These are phyloP conservation scores for Myocastor coypus DNA, from an alignment of 2,113 vertebrate genomes.

Conservation along the genomic window DNA sequence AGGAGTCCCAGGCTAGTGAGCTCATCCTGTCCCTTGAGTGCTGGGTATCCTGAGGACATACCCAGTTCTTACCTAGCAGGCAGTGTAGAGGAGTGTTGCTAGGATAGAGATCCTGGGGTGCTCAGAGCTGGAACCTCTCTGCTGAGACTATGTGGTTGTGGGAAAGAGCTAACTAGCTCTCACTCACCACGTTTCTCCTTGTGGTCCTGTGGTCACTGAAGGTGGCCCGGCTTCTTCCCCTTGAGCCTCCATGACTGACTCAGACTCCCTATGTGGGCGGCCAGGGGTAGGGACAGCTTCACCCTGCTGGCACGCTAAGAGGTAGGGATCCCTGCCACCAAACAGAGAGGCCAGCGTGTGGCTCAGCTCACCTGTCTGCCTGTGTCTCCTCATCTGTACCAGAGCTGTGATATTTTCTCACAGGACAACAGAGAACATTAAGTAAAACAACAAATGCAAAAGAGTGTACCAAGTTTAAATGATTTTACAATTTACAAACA, in stretches of 20 bases:
- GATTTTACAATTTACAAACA: background rate
- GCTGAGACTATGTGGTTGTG: background rate
- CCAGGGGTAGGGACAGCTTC: background rate
- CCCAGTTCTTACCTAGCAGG: background rate
- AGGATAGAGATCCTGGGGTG: background rate
- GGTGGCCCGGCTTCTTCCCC: background rate
- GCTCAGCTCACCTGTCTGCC: background rate
- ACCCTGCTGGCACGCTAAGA: background rate
- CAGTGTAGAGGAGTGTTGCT: background rate
- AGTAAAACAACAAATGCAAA: background rate
- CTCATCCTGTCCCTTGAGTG: background rate
- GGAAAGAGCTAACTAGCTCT: background rate
- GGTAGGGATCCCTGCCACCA: background rate
- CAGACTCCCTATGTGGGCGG: background rate
- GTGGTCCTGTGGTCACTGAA: conserved; percentile 33
- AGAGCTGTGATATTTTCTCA: background rate
- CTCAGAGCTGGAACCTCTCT: background rate
- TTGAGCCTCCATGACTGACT: background rate
- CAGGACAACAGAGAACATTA: background rate
- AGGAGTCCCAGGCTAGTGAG: background rate
- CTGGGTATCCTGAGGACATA: background rate
- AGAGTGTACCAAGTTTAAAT: background rate
- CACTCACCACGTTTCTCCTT: conserved; percentile 29
- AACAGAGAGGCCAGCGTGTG: background rate
- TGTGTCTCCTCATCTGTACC: background rate